Evolutionary conservation across 23 tunicate genomes (phyloP).

Genomic region (Trididemnum miniatum): DNA sequence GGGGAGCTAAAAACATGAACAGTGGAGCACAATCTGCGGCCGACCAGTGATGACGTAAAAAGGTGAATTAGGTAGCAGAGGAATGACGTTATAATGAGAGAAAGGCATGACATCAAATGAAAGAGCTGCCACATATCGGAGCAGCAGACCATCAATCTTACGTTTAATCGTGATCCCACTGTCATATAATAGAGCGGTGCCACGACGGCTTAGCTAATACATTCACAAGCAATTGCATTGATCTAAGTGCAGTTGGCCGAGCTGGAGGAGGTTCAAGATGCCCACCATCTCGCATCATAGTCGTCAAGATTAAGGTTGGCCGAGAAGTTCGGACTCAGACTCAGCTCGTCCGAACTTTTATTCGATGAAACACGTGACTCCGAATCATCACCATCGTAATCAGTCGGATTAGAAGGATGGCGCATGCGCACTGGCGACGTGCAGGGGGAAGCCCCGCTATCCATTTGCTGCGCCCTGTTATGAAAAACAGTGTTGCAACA

Average conservation of each 20-base stretch:
- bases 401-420: background rate
- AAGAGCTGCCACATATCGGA: no score
- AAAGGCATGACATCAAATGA: no score
- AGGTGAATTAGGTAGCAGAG: no score
- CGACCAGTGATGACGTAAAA: no score
- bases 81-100: no score
- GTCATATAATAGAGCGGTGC: no score
- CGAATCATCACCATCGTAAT: conserved; percentile 61
- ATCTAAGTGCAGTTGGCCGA: conserved; percentile 24
- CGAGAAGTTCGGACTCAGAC: conserved; percentile 65
- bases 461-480: background rate
- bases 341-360: conserved; percentile 69
- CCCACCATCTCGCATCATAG: background rate
- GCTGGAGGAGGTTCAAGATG: background rate
- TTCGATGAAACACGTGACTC: conserved; percentile 79
- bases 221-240: conserved; percentile 16
- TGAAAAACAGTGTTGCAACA: no score
- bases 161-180: no score
- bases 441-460: background rate
- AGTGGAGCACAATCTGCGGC: no score
- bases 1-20: no score
- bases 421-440: background rate
- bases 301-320: conserved; percentile 54
- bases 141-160: no score
- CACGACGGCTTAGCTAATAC: background rate